These are phyloP conservation scores for Lerista edwardsae DNA, from an alignment of 2,797 vertebrate genomes.

Conservation along the genomic window DNA sequence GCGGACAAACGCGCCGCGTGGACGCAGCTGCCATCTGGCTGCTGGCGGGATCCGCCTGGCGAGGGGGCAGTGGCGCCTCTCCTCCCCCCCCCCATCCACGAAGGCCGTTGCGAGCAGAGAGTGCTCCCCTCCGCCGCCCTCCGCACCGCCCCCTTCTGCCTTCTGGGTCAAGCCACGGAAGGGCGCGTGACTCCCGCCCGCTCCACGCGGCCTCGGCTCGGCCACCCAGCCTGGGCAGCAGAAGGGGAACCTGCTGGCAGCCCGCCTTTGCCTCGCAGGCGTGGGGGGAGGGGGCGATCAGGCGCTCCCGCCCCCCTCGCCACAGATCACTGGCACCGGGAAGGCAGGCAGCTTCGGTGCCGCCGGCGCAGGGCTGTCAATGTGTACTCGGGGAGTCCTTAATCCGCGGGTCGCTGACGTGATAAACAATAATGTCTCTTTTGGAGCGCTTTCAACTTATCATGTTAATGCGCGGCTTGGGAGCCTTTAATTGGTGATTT, in stretches of 20 bases:
- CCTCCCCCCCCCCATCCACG: conserved; percentile 60
- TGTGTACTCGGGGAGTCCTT: conserved; percentile 71
- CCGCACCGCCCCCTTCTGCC: conserved; percentile 45
- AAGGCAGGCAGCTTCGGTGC: neutral
- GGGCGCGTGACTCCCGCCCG: too few species aligned
- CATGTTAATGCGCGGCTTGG: conserved; percentile 69
- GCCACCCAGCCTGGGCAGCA: too few species aligned
- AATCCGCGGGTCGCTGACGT: conserved; percentile 68
- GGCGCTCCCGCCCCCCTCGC: neutral
- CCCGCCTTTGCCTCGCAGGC: too few species aligned
- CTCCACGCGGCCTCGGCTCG: too few species aligned
- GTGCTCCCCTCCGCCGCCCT: too few species aligned
- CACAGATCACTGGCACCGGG: conserved; percentile 8
- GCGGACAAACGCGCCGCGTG: fast-evolving
- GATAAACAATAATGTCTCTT: conserved; percentile 74
- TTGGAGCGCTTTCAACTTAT: conserved; percentile 70
- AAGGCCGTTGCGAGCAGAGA: conserved; percentile 59
- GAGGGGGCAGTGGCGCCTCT: conserved; percentile 19
- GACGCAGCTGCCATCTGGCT: conserved; percentile 32
- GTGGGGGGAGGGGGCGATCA: neutral
- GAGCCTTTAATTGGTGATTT: conserved; percentile 76
- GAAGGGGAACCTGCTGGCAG: neutral
- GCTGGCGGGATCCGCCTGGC: neutral
- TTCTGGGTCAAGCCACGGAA: conserved; percentile 4
- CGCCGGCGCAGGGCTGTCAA: conserved; percentile 51